Percentiles rank a stretch among this genome's conserved stretches.
phyloP scores from a whole-genome alignment of 1,140 invertebrate species.

The Musca vetustissima region DNA sequence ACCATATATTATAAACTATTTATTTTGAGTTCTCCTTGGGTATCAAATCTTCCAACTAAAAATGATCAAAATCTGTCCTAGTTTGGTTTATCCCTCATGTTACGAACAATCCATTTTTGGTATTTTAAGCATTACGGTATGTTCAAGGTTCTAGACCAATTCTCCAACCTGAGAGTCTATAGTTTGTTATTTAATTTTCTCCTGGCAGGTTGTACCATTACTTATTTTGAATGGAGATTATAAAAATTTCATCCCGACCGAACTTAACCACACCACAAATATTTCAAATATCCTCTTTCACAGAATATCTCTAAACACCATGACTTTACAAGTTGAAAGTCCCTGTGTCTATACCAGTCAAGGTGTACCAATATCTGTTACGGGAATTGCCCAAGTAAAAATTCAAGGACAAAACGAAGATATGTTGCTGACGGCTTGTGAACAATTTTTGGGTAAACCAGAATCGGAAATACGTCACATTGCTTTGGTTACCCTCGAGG shows the following conservation, averaged over 20 bases:
- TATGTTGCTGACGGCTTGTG: slow-evolving; percentile 94
- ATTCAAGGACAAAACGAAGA: slow-evolving; percentile 97
- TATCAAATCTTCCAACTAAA: no score
- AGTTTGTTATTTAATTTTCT: no score
- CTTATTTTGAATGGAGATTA: no score
- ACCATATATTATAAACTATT: no score
- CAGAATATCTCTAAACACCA: slow-evolving; percentile 93
- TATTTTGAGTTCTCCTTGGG: no score
- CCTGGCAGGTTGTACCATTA: no score
- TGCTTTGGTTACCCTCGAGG: slow-evolving; percentile 93
- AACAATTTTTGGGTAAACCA: slow-evolving; percentile 93
- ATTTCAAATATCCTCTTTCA: slow-evolving; percentile 36
- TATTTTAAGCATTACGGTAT: no score
- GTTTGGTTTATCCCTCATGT: slow-evolving; percentile 12
- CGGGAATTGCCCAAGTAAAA: slow-evolving; percentile 96
- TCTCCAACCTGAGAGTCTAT: no score
- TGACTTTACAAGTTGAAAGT: slow-evolving; percentile 91
- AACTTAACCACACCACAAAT: background rate
- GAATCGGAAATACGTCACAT: slow-evolving; percentile 90
- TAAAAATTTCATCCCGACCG: no score
- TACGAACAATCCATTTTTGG: no score
- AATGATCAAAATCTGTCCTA: no score
- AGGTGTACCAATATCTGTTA: slow-evolving; percentile 95
- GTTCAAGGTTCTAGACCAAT: no score
- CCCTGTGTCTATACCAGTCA: slow-evolving; percentile 94